These are phyloP conservation scores for Vidua macroura DNA, from an alignment of 2,113 vertebrate species.

Conservation along the genomic window DNA sequence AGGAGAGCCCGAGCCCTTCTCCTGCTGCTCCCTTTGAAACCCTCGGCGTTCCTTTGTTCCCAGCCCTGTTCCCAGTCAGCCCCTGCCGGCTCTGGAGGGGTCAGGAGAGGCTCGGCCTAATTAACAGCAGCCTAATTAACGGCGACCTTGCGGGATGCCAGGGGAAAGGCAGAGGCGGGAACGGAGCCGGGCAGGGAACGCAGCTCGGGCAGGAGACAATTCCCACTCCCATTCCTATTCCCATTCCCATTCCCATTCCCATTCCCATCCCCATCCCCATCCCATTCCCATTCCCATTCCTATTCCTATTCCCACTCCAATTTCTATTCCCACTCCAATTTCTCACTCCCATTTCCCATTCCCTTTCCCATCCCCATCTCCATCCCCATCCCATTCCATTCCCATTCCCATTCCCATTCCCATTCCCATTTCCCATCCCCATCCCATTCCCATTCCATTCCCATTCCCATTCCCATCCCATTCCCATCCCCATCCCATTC, in stretches of 20 bases:
- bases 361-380: too few relatives aligned
- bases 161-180: neutral
- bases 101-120: constrained; percentile 33
- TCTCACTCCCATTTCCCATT: too few relatives aligned
- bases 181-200: neutral
- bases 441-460: neutral
- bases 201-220: neutral
- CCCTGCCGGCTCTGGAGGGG: neutral
- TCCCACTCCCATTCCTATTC: neutral
- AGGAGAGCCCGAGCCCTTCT: neutral
- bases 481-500: neutral
- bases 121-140: constrained; percentile 16
- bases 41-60: neutral
- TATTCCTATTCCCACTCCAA: neutral
- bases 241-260: too few relatives aligned
- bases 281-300: neutral
- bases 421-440: too few relatives aligned
- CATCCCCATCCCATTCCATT: too few relatives aligned
- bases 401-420: too few relatives aligned
- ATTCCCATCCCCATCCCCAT: neutral
- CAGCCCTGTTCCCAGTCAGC: neutral
- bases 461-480: too few relatives aligned
- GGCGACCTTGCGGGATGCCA: fast-evolving
- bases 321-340: too few relatives aligned
- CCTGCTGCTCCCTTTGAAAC: neutral